phyloP scores from a whole-genome alignment of 2,888 invertebrate genomes.

The Drosophila prolongata region DNA sequence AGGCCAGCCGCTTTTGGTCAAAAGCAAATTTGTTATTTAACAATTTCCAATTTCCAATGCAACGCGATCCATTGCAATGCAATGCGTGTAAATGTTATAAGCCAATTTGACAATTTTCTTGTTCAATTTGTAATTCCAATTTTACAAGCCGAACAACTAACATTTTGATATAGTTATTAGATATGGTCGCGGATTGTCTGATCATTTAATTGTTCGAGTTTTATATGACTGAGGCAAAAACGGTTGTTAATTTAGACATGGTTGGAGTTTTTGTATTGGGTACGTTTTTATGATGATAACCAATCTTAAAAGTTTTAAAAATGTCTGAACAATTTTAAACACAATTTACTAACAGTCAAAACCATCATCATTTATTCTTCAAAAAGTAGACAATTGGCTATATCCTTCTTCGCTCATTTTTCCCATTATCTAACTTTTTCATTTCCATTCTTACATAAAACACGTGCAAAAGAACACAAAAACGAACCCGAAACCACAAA shows the following conservation, averaged over 20 bases:
- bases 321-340: not conserved
- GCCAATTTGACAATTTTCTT: constrained; percentile 48
- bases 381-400: constrained; percentile 39
- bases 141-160: constrained; percentile 35
- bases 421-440: constrained; percentile 10
- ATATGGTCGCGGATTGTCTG: constrained; percentile 35
- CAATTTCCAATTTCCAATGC: constrained; percentile 53
- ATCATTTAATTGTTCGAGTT: constrained; percentile 37
- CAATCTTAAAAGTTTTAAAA: not conserved
- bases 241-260: constrained; percentile 4
- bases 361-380: not conserved
- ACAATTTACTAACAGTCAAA: not conserved
- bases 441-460: constrained; percentile 42
- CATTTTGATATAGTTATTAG: constrained; percentile 71
- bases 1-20: constrained; percentile 53
- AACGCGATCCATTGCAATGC: constrained; percentile 53
- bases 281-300: not conserved
- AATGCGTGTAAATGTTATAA: constrained; percentile 64
- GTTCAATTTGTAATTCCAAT: constrained; percentile 51
- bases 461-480: constrained; percentile 64
- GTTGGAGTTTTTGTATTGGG: not conserved
- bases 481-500: constrained; percentile 45
- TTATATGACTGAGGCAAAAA: constrained; percentile 10
- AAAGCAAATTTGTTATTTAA: constrained; percentile 73
- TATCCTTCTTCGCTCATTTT: constrained; percentile 13